Evolutionary conservation across 2,797 vertebrate genomes (phyloP).

Genomic region (Acipenser transmontanus): DNA sequence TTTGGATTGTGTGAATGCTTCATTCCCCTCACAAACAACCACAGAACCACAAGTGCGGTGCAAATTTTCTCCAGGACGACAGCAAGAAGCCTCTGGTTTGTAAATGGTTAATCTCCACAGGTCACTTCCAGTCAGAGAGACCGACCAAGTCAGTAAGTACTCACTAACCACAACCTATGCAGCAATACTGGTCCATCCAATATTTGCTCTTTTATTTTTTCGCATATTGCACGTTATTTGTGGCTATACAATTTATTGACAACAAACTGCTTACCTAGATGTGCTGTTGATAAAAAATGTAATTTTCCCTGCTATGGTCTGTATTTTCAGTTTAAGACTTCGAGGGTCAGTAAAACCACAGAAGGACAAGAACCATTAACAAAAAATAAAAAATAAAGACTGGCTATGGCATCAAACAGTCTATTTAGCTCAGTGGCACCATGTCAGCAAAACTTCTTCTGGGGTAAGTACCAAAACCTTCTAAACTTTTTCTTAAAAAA

Average conservation of each 20-base stretch:
- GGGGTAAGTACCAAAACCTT: constrained; percentile 77
- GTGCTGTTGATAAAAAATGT: constrained; percentile 40
- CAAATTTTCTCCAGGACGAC: constrained; percentile 83
- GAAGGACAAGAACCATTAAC: constrained; percentile 71
- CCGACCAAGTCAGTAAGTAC: constrained; percentile 97
- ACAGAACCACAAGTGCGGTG: constrained; percentile 99
- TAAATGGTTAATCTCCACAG: constrained; percentile 99
- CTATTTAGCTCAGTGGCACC: constrained; percentile 97
- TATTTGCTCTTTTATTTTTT: constrained; percentile 80
- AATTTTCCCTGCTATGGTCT: constrained; percentile 76
- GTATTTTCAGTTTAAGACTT: constrained; percentile 90
- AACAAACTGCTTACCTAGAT: constrained; percentile 67
- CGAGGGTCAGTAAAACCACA: constrained; percentile 86
- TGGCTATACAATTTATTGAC: constrained; percentile 83
- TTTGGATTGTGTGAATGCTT: constrained; percentile 98
- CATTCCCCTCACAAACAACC: constrained; percentile 98
- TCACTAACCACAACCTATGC: constrained; percentile 90
- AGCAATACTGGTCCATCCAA: constrained; percentile 86
- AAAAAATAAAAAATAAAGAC: constrained; percentile 43
- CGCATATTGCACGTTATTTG: constrained; percentile 81
- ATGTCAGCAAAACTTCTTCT: constrained; percentile 99
- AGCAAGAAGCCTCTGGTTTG: constrained; percentile 81
- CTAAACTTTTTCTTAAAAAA: no score
- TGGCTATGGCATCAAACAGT: constrained; percentile 98
- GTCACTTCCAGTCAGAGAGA: constrained; percentile 96